Base-by-base conservation (phyloP, 2,888 invertebrate genomes). In the Chrysina gloriosa region DNA sequence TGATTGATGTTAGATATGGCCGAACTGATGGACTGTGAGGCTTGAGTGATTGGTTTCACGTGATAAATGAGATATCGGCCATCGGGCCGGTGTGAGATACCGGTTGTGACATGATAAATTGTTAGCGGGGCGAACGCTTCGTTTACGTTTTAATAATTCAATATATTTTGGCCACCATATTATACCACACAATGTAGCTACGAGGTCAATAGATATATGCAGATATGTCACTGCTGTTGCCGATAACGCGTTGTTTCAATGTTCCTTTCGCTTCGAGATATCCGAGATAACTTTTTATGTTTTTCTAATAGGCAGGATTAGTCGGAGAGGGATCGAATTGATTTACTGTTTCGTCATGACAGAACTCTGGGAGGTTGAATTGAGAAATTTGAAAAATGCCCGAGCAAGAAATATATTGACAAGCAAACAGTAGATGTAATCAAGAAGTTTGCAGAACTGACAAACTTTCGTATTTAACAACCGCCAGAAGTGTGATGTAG, bases 21-120 rank as follows among this genome's bases (percentile, higher is more conserved):
- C 73, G 72, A 78, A 76, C 76, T 77, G 80, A 81, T 80, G 78
- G 78, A 73, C 78, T 78, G 78, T 78, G 80, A 79, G 78, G 78
- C 77, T 77, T 80, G 81, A 81, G 78, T 81, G 81, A 82, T 81
- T 81, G 81, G 79, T 79, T 80, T 75, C 72, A 70, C 72, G 77
- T 81, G 82, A 82, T 82, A 81, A 81, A 82, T 82, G 82, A 80
- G 80, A 80, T 80, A 80, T 69, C 69, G 66, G 61, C 42, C 65
- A 47, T 25, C 45, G 77, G 77, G 79, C 58, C 78, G 77, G 80
- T 78, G 80, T 77, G 77, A 78, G 78, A 79, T 79, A 78, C 78
- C 77, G 77, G 77, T 78, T 78, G 76, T 75, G 79, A 79, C 79
- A 79, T 78, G 81, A 81, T 80, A 79, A 80, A 81, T 81, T 77